A percentile compares a stretch with the other conserved stretches of the same genome.
Evolutionary conservation across 2,113 vertebrate species (phyloP).

Genomic region (Elanoides forficatus): DNA sequence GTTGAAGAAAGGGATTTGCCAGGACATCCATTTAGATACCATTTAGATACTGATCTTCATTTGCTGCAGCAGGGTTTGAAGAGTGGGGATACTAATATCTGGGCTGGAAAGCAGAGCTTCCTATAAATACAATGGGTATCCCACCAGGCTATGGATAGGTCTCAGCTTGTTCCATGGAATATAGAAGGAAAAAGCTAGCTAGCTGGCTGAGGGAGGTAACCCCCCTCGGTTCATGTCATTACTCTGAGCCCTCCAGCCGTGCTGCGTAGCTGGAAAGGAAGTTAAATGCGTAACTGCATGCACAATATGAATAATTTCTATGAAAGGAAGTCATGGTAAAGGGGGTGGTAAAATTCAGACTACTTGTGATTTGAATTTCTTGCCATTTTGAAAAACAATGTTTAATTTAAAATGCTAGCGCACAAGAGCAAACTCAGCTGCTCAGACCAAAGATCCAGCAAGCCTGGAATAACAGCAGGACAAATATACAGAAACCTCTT

Average conservation of each 20-base stretch:
- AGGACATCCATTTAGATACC: not conserved
- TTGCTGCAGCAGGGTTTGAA: not conserved
- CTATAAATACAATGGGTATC: not conserved
- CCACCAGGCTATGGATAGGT: not conserved
- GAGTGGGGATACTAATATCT: not conserved
- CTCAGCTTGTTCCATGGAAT: not conserved
- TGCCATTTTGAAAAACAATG: not conserved
- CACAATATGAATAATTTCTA: not conserved
- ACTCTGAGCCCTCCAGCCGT: not conserved
- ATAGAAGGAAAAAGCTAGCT: not conserved
- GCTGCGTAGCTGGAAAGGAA: not conserved
- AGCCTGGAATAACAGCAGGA: not conserved
- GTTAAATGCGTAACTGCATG: not conserved
- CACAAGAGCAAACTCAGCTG: not conserved
- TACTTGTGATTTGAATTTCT: not conserved
- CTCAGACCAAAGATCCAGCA: not conserved
- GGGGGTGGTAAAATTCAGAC: not conserved
- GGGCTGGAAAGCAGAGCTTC: not conserved
- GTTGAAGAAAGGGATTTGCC: not conserved
- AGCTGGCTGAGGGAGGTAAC: not conserved
- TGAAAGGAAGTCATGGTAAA: not conserved
- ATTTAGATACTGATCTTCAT: not conserved
- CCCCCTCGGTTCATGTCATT: not conserved
- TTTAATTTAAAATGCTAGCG: not conserved
- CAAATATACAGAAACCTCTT: not conserved